A percentile compares a stretch with the other conserved stretches of the same genome.
phyloP scores from a whole-genome alignment of 2,797 vertebrate species.

The Arrhamphus sclerolepis region DNA sequence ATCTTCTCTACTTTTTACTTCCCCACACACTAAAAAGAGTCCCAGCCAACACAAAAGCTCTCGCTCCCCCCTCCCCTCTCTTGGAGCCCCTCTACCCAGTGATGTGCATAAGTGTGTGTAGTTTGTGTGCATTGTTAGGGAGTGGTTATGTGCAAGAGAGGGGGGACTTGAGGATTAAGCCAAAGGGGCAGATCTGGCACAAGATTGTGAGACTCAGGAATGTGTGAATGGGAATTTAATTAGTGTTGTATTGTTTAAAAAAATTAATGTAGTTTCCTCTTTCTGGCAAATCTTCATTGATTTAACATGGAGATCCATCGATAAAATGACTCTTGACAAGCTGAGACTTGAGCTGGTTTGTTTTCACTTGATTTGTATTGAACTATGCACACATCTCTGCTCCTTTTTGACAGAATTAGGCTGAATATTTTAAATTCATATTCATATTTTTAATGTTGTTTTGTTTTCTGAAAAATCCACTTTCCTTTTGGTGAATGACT shows the following conservation, averaged over 20 bases:
- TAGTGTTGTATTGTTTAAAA: conserved; percentile 26
- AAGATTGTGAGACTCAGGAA: conserved; percentile 61
- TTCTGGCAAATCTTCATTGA: conserved; percentile 18
- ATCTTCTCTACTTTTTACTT: conserved; percentile 60
- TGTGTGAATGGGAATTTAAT: conserved; percentile 69
- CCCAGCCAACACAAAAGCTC: conserved; percentile 65
- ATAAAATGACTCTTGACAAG: conserved; percentile 33
- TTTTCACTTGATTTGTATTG: not conserved
- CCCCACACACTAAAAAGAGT: conserved; percentile 48
- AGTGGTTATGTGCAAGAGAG: conserved; percentile 52
- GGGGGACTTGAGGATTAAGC: conserved; percentile 42
- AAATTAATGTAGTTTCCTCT: conserved; percentile 43
- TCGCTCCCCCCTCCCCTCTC: conserved; percentile 45
- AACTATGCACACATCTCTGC: not conserved
- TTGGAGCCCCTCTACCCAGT: conserved; percentile 61
- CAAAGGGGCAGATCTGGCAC: conserved; percentile 54
- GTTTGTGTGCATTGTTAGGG: conserved; percentile 46
- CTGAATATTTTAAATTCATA: too few relatives aligned
- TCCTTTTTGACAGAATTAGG: too few relatives aligned
- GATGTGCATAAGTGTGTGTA: conserved; percentile 46
- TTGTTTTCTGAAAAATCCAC: too few relatives aligned
- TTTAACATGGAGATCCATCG: conserved; percentile 19
- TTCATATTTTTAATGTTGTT: too few relatives aligned
- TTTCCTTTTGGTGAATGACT: too few relatives aligned
- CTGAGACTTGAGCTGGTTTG: conserved; percentile 27